Percentiles rank a stretch among this genome's conserved stretches.
Conservation (phyloP, 2,797 vertebrate genomes). For the Lophotriccus pileatus region DNA sequence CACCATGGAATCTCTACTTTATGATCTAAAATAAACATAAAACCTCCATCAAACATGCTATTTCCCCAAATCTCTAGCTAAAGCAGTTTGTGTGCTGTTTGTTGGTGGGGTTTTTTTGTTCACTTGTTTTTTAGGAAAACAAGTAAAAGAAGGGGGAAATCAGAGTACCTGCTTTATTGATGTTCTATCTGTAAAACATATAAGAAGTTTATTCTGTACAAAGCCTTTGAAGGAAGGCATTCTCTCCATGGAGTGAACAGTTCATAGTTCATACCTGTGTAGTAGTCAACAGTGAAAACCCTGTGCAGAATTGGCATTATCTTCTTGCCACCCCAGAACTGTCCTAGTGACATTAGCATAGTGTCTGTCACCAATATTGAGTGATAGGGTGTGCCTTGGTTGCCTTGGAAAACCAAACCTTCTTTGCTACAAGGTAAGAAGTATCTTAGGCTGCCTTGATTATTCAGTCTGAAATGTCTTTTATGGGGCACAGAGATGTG, state of each 20-base stretch:
- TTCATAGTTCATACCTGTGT: background rate
- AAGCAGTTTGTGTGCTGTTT: background rate
- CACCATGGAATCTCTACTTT: background rate
- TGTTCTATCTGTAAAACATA: background rate
- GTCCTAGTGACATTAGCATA: background rate
- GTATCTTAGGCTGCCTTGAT: background rate
- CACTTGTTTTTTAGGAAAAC: background rate
- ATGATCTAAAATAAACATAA: background rate
- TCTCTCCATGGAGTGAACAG: background rate
- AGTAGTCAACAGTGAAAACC: background rate
- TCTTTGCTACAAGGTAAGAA: background rate
- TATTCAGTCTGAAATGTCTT: background rate
- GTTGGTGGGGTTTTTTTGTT: background rate
- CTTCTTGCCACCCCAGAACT: background rate
- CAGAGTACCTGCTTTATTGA: background rate
- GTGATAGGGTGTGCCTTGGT: background rate
- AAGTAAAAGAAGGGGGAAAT: background rate
- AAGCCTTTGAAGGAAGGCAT: background rate
- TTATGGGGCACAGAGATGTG: background rate
- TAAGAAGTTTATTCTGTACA: background rate
- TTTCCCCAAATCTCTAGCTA: background rate
- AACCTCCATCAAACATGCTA: no score
- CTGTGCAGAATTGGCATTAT: background rate
- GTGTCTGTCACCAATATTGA: background rate
- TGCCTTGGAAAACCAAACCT: background rate